Conservation (phyloP, 2,113 vertebrate genomes). For the Sciurus niger region DNA sequence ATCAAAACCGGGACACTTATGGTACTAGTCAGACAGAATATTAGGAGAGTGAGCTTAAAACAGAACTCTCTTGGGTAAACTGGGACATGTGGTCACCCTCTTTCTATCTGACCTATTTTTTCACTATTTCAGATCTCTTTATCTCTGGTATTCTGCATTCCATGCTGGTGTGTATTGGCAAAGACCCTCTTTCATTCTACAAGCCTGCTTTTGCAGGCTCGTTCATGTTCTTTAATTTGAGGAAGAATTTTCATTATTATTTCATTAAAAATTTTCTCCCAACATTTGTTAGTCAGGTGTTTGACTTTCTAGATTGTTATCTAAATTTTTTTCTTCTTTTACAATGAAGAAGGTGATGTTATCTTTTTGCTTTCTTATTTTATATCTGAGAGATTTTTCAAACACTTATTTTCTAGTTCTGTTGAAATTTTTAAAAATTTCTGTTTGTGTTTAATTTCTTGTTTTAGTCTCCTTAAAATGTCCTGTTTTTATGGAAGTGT, state of each 20-base stretch:
- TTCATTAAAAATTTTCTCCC: constrained; percentile 5
- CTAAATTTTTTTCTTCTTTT: constrained; percentile 16
- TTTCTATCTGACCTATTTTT: constrained; percentile 44
- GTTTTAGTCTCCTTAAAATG: constrained; percentile 16
- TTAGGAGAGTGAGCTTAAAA: background rate
- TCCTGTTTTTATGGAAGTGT: background rate
- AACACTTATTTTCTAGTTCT: constrained; percentile 22
- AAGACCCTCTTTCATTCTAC: constrained; percentile 9
- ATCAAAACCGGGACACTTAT: constrained; percentile 27
- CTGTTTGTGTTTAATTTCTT: constrained; percentile 10
- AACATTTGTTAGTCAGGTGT: constrained; percentile 22
- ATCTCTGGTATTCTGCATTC: constrained; percentile 16
- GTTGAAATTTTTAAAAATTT: background rate
- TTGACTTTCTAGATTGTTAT: constrained; percentile 37
- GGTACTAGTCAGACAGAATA: constrained; percentile 30
- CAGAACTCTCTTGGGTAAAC: background rate
- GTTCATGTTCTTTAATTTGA: background rate
- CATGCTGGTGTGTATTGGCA: background rate
- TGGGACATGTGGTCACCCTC: background rate
- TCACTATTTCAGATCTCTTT: constrained; percentile 34
- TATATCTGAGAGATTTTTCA: background rate
- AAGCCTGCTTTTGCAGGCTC: background rate
- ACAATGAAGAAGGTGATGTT: background rate
- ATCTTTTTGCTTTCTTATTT: constrained; percentile 28
- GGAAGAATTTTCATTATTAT: background rate